Conservation (phyloP, 2,797 vertebrate species). For the Lithobates pipiens region DNA sequence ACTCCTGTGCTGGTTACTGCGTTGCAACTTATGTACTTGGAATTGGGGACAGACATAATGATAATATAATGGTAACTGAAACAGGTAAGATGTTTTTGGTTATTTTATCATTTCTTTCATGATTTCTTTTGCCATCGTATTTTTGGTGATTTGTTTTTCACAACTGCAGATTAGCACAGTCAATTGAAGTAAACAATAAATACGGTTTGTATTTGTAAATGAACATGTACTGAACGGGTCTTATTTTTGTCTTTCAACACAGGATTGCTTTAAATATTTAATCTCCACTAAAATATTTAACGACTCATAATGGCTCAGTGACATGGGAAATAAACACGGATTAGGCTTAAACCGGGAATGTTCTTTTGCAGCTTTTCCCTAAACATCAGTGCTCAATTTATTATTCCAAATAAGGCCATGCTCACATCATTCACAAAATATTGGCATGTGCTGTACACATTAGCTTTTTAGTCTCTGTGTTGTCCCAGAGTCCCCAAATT, state of each 20-base stretch:
- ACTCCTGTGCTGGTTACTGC: constrained; percentile 96
- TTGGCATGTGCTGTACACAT: too few species aligned
- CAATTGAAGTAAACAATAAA: constrained; percentile 1
- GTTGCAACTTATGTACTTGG: constrained; percentile 98
- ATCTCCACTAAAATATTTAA: constrained; percentile 53
- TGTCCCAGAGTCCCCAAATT: too few species aligned
- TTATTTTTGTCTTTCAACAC: constrained; percentile 34
- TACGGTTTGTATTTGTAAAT: constrained; percentile 25
- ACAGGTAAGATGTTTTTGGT: constrained; percentile 79
- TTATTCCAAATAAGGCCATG: neutral
- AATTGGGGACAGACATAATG: constrained; percentile 97
- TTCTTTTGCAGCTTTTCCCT: constrained; percentile 18
- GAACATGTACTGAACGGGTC: constrained; percentile 18
- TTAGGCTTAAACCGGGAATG: constrained; percentile 24
- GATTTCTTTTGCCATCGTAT: neutral
- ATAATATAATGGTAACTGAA: constrained; percentile 99
- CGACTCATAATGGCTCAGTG: constrained; percentile 30
- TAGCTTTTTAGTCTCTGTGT: neutral
- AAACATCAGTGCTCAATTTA: constrained; percentile 16
- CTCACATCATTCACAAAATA: neutral
- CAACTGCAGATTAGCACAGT: neutral
- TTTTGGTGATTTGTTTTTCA: neutral
- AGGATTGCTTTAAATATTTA: constrained; percentile 51
- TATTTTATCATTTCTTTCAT: neutral
- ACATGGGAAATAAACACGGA: constrained; percentile 31